phyloP scores from a whole-genome alignment of 2,113 vertebrate species.

The Ploceus nigricollis region DNA sequence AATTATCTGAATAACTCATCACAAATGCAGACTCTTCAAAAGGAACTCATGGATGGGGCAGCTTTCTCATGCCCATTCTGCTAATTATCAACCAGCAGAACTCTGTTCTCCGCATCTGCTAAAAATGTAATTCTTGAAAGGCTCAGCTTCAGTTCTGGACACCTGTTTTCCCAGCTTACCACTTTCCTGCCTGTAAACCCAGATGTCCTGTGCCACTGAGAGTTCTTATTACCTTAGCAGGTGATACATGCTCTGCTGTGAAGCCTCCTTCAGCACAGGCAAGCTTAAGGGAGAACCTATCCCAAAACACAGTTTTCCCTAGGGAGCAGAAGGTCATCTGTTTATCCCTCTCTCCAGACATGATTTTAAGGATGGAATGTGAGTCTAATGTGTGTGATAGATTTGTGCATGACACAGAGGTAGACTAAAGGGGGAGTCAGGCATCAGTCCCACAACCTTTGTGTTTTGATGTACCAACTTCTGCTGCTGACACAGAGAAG shows the following conservation, averaged over 20 bases:
- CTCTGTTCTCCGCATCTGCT: background rate
- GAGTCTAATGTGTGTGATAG: background rate
- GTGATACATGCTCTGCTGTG: background rate
- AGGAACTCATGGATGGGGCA: accelerated
- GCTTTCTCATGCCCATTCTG: background rate
- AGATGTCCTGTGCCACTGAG: background rate
- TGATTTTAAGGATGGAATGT: background rate
- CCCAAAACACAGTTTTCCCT: background rate
- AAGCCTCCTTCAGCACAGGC: background rate
- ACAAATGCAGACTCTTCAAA: conserved; percentile 39
- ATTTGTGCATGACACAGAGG: background rate
- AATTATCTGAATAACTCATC: background rate
- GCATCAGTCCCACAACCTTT: background rate
- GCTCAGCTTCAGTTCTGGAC: background rate
- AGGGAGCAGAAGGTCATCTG: background rate
- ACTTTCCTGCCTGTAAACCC: background rate
- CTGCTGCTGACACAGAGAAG: background rate
- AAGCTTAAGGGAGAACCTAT: background rate
- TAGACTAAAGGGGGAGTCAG: background rate
- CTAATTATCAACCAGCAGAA: background rate
- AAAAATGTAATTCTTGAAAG: background rate
- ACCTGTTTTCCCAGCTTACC: conserved; percentile 23
- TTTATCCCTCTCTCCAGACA: background rate
- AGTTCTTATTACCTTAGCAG: background rate
- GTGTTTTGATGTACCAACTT: background rate